Conservation (phyloP, 2,797 vertebrate species). For the Sebastes oblongus region DNA sequence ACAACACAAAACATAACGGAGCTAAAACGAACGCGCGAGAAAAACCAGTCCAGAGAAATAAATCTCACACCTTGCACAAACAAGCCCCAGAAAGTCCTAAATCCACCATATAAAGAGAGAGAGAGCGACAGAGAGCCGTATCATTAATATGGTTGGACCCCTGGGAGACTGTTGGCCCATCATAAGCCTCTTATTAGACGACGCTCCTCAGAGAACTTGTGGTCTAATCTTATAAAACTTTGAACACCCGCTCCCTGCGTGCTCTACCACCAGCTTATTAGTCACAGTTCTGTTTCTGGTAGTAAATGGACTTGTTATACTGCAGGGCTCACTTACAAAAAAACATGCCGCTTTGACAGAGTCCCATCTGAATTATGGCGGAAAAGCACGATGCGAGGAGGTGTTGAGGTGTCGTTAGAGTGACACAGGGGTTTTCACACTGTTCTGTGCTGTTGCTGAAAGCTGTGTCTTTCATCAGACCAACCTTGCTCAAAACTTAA, state of each 20-base stretch:
- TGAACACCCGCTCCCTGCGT: conserved; percentile 50
- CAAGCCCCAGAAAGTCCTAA: conserved; percentile 39
- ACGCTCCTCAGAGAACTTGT: conserved; percentile 63
- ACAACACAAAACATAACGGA: conserved; percentile 47
- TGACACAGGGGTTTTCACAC: conserved; percentile 44
- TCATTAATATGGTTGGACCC: conserved; percentile 56
- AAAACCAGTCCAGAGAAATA: conserved; percentile 42
- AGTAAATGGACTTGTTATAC: conserved; percentile 39
- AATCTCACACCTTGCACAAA: conserved; percentile 57
- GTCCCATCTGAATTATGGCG: conserved; percentile 35
- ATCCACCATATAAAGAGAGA: conserved; percentile 29
- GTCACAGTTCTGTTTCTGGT: conserved; percentile 41
- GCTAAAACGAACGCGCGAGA: conserved; percentile 57
- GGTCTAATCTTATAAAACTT: conserved; percentile 73
- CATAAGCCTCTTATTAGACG: conserved; percentile 74
- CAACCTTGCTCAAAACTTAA: conserved; percentile 25
- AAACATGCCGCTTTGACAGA: conserved; percentile 16
- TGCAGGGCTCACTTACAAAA: conserved; percentile 10
- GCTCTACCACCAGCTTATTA: conserved; percentile 55
- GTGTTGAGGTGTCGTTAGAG: conserved; percentile 61
- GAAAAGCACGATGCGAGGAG: conserved; percentile 25
- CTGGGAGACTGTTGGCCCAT: conserved; percentile 59
- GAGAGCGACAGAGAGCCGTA: conserved; percentile 30
- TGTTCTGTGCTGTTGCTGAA: conserved; percentile 65
- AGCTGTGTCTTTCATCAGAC: conserved; percentile 65